These are phyloP conservation scores for Neoaliturus tenellus DNA, from an alignment of 2,888 invertebrate species.

Conservation along the genomic window DNA sequence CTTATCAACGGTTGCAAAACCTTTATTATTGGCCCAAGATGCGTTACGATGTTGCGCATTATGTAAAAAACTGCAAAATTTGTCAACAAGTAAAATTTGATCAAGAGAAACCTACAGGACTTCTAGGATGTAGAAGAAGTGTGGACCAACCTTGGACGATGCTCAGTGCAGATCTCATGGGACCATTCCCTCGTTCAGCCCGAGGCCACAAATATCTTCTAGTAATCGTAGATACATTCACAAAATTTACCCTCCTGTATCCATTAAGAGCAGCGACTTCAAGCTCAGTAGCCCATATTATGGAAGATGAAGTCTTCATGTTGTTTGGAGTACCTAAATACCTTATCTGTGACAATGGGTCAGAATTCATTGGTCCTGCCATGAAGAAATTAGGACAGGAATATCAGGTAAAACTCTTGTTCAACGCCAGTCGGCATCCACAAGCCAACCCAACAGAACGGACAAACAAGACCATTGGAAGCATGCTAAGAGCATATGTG, in stretches of 20 bases:
- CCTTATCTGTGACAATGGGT: conserved; percentile 41
- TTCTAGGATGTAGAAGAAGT: neutral
- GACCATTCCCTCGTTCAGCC: conserved; percentile 67
- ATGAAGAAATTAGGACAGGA: neutral
- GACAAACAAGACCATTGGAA: conserved; percentile 68
- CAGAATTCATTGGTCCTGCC: neutral
- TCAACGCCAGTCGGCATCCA: conserved; percentile 66
- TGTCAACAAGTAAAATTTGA: conserved; percentile 23
- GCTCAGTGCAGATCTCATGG: conserved; percentile 66
- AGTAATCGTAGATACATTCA: too few species aligned
- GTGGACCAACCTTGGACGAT: conserved; percentile 14
- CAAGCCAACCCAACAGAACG: conserved; percentile 70
- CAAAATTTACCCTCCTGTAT: conserved; percentile 64
- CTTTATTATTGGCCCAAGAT: conserved; percentile 48
- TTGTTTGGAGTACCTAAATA: conserved; percentile 36
- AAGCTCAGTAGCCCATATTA: neutral
- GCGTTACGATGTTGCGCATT: neutral
- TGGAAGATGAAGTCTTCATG: conserved; percentile 41
- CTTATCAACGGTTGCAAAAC: neutral
- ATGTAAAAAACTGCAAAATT: neutral
- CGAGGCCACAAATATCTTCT: conserved; percentile 64
- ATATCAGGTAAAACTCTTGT: conserved; percentile 60
- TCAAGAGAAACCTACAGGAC: conserved; percentile 28
- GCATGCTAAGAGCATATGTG: conserved; percentile 68
- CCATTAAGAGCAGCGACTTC: conserved; percentile 65